Evolutionary conservation across 2,797 vertebrate species (phyloP).

Genomic region (Meriones psammophilus): DNA sequence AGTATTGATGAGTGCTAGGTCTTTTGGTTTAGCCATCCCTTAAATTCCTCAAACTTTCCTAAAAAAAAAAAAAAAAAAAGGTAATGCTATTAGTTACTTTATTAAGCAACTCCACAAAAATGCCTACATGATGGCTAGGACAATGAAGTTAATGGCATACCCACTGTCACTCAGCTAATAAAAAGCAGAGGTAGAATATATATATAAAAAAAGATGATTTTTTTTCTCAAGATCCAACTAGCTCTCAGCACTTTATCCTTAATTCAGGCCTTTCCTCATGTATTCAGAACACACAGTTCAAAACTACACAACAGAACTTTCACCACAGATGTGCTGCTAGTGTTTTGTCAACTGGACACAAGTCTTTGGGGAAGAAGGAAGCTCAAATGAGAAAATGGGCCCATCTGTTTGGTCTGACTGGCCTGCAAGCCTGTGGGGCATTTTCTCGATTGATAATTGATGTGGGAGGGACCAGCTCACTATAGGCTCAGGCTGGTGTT

Average conservation of each 20-base stretch:
- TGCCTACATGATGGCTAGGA: not conserved
- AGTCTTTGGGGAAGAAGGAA: not conserved
- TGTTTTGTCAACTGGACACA: not conserved
- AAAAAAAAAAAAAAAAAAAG: not conserved
- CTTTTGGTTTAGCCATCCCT: not conserved
- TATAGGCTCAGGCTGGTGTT: not conserved
- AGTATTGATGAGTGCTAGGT: not conserved
- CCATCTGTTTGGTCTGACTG: not conserved
- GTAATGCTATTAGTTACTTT: slow-evolving; percentile 13
- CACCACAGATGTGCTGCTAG: not conserved
- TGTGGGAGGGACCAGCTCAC: not conserved
- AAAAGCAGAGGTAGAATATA: not conserved
- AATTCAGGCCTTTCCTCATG: not conserved
- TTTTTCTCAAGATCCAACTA: not conserved
- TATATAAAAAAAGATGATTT: not conserved
- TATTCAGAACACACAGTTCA: not conserved
- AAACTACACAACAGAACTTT: not conserved
- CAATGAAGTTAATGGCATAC: not conserved
- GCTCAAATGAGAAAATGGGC: not conserved
- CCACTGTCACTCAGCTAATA: not conserved
- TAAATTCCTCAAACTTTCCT: slow-evolving; percentile 25
- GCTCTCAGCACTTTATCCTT: not conserved
- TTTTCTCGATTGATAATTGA: not conserved
- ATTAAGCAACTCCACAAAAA: slow-evolving; percentile 10
- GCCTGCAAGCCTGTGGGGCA: not conserved